phyloP scores from a whole-genome alignment of 30 jellyfish, hydroid and myxozoan species.

The Hydra vulgaris region DNA sequence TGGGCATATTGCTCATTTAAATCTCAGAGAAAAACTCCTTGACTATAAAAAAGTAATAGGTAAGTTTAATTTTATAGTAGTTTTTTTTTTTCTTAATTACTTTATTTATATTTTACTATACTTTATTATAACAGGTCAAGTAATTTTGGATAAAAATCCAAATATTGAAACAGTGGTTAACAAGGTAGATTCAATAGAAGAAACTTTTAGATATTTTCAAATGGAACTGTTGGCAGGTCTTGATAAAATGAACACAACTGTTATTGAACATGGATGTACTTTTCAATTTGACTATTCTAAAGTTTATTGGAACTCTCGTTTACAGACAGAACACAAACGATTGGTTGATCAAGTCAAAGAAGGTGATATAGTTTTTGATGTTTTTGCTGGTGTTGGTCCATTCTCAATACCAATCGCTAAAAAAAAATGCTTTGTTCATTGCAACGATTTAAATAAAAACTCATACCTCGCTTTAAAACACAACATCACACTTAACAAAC shows the following conservation, averaged over 20 bases:
- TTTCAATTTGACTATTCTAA: slow-evolving; percentile 84
- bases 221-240: slow-evolving; percentile 96
- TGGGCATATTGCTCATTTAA: slow-evolving; percentile 96
- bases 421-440: slow-evolving; percentile 66
- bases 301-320: slow-evolving; percentile 95
- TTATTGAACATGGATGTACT: slow-evolving; percentile 73
- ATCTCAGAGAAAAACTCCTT: slow-evolving; percentile 51
- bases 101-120: background rate
- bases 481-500: slow-evolving; percentile 52
- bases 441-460: slow-evolving; percentile 77
- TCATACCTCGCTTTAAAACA: slow-evolving; percentile 50
- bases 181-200: slow-evolving; percentile 70
- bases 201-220: slow-evolving; percentile 63
- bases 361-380: slow-evolving; percentile 78
- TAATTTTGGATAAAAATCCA: slow-evolving; percentile 73
- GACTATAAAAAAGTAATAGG: slow-evolving; percentile 64
- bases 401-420: slow-evolving; percentile 93
- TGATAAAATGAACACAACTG: slow-evolving; percentile 54
- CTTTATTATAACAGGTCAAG: slow-evolving; percentile 52
- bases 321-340: slow-evolving; percentile 80
- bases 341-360: slow-evolving; percentile 41
- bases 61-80: slow-evolving; percentile 9
- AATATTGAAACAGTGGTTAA: slow-evolving; percentile 89
- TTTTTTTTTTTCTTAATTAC: background rate
- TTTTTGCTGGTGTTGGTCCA: slow-evolving; percentile 99